Base-by-base conservation (phyloP, 2,888 invertebrate genomes). In the Dynastes maya region DNA sequence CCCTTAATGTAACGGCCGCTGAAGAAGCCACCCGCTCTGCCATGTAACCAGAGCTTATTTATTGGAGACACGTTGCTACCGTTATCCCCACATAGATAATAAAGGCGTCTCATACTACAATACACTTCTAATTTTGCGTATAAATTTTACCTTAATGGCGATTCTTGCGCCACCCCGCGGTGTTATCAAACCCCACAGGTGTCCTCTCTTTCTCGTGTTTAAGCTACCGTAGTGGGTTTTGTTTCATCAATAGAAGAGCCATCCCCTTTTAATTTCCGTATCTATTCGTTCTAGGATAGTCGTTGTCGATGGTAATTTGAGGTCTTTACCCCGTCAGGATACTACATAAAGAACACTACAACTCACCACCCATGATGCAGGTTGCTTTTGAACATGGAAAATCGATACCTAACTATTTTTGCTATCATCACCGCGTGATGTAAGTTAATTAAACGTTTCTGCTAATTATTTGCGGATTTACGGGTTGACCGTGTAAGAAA, bases 101-200 rank as follows among this genome's bases (percentile, higher is more conserved):
- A 74, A 74, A 74, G 63, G 45, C 61, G 45, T 37, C 61, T 61
- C 45, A 11, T 67, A 16, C 40, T 32, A 51, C 68, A 45, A 45
- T 11, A 45, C 72, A 61, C 61, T 74, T 74, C 72, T 74, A 74
- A 74, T 74, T 74, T 74, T 74, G 45, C 61, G 72, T 63, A 74
- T 74, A 74, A 74, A 74, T 74, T 74, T 61, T 63, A 45, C 72
- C 61, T 74, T 74, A 74, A 74, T 74, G 63, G 72, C 72, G 13
- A 61, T 61, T 49, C 40, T 45, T 13, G 49, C 45, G 45, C 72
- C 72, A 6, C 72, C 72, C 68, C 61, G 9, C 8, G 49, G 72
- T 49, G 61, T 29, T 40, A 74, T 74, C 72, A 74, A 49, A 74
- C 58, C 72, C 72, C 72, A 74, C 72, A 74, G 72, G 72, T 74